Evolutionary conservation across 1,140 invertebrate genomes (phyloP).

Genomic region (Magallana ariakensis): DNA sequence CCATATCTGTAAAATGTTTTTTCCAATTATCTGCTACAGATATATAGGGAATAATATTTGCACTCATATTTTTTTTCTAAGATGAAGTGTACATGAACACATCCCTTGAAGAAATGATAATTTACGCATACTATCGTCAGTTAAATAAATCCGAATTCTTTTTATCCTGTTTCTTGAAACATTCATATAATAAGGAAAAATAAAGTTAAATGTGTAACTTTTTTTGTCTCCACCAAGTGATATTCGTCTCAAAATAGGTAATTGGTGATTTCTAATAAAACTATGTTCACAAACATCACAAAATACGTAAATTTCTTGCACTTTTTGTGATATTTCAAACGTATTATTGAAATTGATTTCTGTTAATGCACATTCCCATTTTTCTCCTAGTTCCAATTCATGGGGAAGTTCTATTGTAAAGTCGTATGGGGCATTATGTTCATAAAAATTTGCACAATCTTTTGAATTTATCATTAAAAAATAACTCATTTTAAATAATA

Average conservation of each 20-base stretch:
- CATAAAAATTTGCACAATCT: background rate
- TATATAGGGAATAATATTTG: background rate
- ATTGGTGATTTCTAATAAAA: background rate
- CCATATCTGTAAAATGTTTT: constrained; percentile 10
- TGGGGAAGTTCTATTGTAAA: constrained; percentile 16
- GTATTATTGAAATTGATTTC: background rate
- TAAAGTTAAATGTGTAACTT: background rate
- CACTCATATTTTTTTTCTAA: background rate
- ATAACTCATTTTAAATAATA: background rate
- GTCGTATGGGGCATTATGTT: background rate
- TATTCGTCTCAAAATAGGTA: constrained; percentile 13
- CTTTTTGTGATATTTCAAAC: background rate
- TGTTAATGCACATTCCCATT: constrained; percentile 36
- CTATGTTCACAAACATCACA: constrained; percentile 32
- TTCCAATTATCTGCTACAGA: constrained; percentile 1
- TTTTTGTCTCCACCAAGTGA: background rate
- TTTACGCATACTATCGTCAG: background rate
- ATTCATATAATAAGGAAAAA: constrained; percentile 22
- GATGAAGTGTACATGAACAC: constrained; percentile 28
- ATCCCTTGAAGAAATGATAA: background rate
- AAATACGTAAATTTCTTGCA: background rate
- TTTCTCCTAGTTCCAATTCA: background rate
- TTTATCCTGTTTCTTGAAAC: background rate
- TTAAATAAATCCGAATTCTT: constrained; percentile 27
- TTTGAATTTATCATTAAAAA: background rate